phyloP scores from a whole-genome alignment of 2,888 invertebrate genomes.

The Heteropelma amictum region DNA sequence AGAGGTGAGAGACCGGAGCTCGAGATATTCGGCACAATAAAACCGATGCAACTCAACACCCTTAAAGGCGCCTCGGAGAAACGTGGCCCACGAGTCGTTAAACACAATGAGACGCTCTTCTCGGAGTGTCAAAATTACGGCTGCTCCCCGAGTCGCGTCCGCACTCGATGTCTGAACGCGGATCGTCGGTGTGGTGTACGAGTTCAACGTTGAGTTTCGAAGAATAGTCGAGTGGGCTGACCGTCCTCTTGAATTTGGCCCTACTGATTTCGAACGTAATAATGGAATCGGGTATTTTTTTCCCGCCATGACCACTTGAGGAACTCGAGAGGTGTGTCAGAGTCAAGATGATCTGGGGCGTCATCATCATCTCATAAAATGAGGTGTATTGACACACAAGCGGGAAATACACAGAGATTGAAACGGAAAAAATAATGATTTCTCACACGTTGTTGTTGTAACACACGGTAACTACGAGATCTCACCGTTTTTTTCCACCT shows the following conservation, averaged over 20 bases:
- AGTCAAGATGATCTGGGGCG: too few relatives aligned
- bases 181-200: too few relatives aligned
- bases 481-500: too few relatives aligned
- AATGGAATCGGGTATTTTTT: conserved; percentile 20
- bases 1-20: not conserved
- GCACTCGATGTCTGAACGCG: not conserved
- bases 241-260: conserved; percentile 1
- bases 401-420: too few relatives aligned
- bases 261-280: conserved; percentile 10
- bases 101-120: conserved; percentile 53
- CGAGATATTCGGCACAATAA: conserved; percentile 29
- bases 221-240: conserved; percentile 5
- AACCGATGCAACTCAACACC: conserved; percentile 25
- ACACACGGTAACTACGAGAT: too few relatives aligned
- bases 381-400: too few relatives aligned
- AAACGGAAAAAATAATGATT: too few relatives aligned
- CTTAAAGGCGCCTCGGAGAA: conserved; percentile 27
- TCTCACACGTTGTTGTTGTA: too few relatives aligned
- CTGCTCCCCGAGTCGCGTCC: not conserved
- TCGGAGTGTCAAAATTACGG: conserved; percentile 31
- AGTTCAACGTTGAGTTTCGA: too few relatives aligned
- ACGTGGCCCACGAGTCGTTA: conserved; percentile 46
- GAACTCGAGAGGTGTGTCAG: too few relatives aligned
- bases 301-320: too few relatives aligned
- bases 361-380: too few relatives aligned